Conservation (phyloP, 2,797 vertebrate genomes). For the Cyprinodon diabolis region DNA sequence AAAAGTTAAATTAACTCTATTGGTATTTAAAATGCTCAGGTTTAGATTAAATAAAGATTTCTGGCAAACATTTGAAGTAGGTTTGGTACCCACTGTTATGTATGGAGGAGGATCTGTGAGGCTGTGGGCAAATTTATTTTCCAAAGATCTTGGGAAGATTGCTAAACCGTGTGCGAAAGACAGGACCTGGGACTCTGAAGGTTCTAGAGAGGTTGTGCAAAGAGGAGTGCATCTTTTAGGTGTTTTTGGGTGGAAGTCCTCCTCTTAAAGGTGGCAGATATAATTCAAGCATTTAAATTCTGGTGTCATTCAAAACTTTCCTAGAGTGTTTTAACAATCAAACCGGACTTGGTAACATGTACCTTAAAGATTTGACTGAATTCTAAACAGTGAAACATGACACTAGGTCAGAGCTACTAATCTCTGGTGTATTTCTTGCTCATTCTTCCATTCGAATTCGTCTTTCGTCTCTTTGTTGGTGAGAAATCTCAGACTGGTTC, state of each 20-base stretch:
- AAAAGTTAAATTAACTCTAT: background rate
- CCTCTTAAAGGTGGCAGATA: no score
- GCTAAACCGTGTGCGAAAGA: background rate
- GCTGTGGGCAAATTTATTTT: background rate
- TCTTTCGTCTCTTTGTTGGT: conserved; percentile 31
- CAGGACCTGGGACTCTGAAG: no score
- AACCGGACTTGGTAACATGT: background rate
- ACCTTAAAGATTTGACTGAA: background rate
- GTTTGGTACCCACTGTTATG: background rate
- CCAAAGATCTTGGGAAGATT: no score
- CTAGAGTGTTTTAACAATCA: background rate
- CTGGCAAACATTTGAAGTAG: background rate
- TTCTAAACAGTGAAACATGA: background rate
- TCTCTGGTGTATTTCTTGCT: conserved; percentile 8
- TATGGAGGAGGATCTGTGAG: background rate
- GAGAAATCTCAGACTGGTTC: conserved; percentile 53
- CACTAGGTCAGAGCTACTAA: conserved; percentile 7
- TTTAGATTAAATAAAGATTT: background rate
- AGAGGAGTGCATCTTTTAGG: no score
- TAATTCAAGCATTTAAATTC: background rate
- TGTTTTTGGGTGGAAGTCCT: no score
- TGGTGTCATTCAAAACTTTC: background rate
- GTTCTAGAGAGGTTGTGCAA: no score
- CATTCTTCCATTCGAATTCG: conserved; percentile 36
- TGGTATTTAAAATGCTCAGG: background rate